Base-by-base conservation (phyloP, 2,797 vertebrate species). In the Catostomus latipinnis region DNA sequence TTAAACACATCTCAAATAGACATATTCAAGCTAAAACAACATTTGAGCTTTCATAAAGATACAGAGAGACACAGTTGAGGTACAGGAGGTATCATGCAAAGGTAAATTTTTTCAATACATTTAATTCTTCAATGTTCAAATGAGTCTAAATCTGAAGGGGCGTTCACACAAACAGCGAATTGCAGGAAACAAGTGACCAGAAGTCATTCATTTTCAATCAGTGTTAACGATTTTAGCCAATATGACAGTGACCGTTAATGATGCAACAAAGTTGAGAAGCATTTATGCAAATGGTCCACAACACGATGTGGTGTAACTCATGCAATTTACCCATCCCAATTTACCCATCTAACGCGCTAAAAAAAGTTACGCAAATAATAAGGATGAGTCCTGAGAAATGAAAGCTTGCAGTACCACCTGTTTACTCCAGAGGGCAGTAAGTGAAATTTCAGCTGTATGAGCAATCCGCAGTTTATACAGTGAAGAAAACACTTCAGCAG, bases 1-100 rank as follows among this genome's bases (percentile, higher is more conserved):
- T 62, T 13, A 68, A 68, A 77, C 62, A 77, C 62, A 78, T 14
- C 6, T 67, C 34, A 18, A 78, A 52, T 52, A 73, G 46, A 82
- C 71, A 74, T 50, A 60, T 74, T 73, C 53, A 67, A 66, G 54
- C 71, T 72, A 50, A 49, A 61, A 60, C 50, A 48, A 52, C 34
- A 43, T 76, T 65, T 58, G 11, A 13, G 3, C 52, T 45, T 58
- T n/a, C 9, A 34, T 34, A 34, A 34, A 57, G 8, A 71, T 34
- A 76, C 45, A 52, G 13, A 66, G 62, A 80, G 56, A 67, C 45
- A 60, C 61, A 68, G 53, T n/a, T 34, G 34, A 34, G 34, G 34
- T 34, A 34, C 34, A 34, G 34, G 34, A 72, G 70, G 34, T 72
- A 1, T 73, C 16, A 80, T 50, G 45, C 14, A 60, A 80, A 67